Evolutionary conservation across 2,113 vertebrate species (phyloP).

Genomic region (Setophaga petechia): DNA sequence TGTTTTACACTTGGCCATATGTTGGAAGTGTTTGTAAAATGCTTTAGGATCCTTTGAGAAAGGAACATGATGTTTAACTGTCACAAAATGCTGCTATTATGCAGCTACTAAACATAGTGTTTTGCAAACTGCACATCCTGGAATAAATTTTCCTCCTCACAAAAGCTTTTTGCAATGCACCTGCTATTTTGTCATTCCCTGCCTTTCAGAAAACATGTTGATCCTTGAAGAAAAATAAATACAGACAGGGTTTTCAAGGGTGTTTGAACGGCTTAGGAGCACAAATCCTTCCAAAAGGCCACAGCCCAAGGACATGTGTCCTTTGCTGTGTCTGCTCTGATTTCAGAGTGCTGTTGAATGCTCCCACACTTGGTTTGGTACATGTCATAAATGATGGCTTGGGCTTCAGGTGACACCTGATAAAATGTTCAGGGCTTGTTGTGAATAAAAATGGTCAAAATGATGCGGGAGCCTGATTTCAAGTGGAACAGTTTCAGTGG

Average conservation of each 20-base stretch:
- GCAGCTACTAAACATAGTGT: constrained; percentile 38
- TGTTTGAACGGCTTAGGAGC: not conserved
- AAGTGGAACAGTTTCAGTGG: not conserved
- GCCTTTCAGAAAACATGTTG: constrained; percentile 30
- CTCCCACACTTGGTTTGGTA: not conserved
- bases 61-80: constrained; percentile 27
- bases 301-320: not conserved
- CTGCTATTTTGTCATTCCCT: not conserved
- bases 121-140: constrained; percentile 47
- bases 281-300: not conserved
- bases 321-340: not conserved
- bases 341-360: not conserved
- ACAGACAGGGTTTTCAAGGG: not conserved
- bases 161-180: not conserved
- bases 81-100: constrained; percentile 42
- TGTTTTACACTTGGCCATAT: constrained; percentile 34
- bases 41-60: constrained; percentile 39
- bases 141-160: constrained; percentile 20
- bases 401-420: not conserved
- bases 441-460: not conserved
- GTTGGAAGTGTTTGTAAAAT: constrained; percentile 40
- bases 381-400: not conserved
- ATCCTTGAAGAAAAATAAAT: constrained; percentile 1
- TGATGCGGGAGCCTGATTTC: rapidly evolving
- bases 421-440: not conserved